Evolutionary conservation across 2,888 invertebrate genomes (phyloP), one percentile per base, ranked within the genome.

Genomic region (Emesis russula): DNA sequence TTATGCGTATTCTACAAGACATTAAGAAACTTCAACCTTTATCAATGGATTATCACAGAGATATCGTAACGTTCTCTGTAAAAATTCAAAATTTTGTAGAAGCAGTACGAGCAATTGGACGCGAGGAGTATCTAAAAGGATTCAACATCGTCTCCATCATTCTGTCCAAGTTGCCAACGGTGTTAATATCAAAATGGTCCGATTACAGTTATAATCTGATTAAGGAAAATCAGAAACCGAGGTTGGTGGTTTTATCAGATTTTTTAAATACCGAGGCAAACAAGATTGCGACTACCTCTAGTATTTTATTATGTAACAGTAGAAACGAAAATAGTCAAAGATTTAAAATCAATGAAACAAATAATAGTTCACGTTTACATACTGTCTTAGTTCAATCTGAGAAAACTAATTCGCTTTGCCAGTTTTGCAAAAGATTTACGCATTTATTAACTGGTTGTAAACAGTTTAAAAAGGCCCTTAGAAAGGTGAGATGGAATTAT

Each of bases 151-250:
- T 83, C 9, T 83, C 88, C 4, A 73, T 73, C 25, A 86, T 94
- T 7, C 41, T 94, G 15, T 84, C 91, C 4, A 95, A 94, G 44
- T 44, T 93, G 9, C 92, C 92, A 7, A 84, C 90, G 4, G 81
- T 89, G 2, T 63, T 93, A 5, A 13, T 94, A 5, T 77, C 93
- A 3, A 94, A 93, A 81, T 93, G 94, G 93, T 18, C 93, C 5
- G 95, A 95, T 48, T 95, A 95, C 71, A 92, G 93, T 81, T 95
- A 88, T 44, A 80, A 88, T 3, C 41, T 87, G 9, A 87, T 92
- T 4, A 70, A 68, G 7, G 80, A 85, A 63, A 70, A 66, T 3
- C 74, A 53, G 2, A 90, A 89, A 58, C n/a, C 89, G 15, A 83
- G 87, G 48, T 25, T 94, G 3, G 92, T 88, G 0, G 83, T 94